These are phyloP conservation scores for Holothuria glaberrima DNA, from an alignment of 35 echinoderm and acorn worm genomes.

Conservation along the genomic window DNA sequence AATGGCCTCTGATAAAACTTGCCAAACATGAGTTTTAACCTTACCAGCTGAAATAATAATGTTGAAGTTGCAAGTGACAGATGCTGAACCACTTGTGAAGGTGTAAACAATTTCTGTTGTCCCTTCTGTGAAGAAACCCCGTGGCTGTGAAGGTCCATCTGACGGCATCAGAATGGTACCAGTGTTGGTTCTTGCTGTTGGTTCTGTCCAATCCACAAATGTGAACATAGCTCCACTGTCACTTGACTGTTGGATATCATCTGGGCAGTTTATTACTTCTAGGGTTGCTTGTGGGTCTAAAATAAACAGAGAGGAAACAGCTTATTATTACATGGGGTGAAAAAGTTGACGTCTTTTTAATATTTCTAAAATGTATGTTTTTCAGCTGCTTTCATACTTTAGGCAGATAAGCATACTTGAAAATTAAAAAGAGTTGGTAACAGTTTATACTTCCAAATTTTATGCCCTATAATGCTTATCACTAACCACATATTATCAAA, in stretches of 20 bases:
- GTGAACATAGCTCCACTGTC: neutral
- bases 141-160: neutral
- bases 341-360: too few species aligned
- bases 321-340: neutral
- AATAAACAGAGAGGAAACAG: too few species aligned
- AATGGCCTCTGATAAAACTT: too few species aligned
- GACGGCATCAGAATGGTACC: neutral
- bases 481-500: too few species aligned
- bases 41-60: neutral
- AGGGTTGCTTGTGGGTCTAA: neutral
- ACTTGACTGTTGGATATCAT: neutral
- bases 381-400: too few species aligned
- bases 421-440: too few species aligned
- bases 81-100: neutral
- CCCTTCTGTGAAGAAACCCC: slow-evolving; percentile 2
- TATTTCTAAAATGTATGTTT: too few species aligned
- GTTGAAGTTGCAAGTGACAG: neutral
- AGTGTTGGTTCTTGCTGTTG: slow-evolving; percentile 13
- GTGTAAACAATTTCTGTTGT: slow-evolving; percentile 28
- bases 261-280: slow-evolving; percentile 11
- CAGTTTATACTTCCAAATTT: too few species aligned
- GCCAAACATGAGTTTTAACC: too few species aligned
- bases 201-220: slow-evolving; percentile 1
- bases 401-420: too few species aligned
- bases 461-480: too few species aligned